phyloP scores from a whole-genome alignment of 30 jellyfish, hydroid and myxozoan species.

The Cassiopea xamachana region DNA sequence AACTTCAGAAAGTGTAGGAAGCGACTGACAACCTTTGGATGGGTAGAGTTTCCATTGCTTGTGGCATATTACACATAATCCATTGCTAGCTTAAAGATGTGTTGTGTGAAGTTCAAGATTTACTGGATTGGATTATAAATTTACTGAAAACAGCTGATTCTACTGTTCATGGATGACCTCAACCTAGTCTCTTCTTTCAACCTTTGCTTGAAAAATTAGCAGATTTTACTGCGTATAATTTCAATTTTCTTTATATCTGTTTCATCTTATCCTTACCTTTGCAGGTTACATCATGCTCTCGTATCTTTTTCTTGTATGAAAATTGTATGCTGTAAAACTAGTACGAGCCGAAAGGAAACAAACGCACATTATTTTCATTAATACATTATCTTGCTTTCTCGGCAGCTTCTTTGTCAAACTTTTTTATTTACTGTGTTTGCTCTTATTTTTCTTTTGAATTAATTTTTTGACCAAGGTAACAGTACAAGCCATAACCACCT shows the following conservation, averaged over 20 bases:
- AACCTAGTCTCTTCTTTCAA: neutral
- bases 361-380: too few relatives aligned
- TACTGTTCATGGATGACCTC: neutral
- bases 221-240: neutral
- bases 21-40: slow-evolving; percentile 88
- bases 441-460: neutral
- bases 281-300: slow-evolving; percentile 99
- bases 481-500: neutral
- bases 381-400: too few relatives aligned
- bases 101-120: too few relatives aligned
- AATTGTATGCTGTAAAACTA: neutral
- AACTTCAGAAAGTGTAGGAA: slow-evolving; percentile 96
- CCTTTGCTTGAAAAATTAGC: too few relatives aligned
- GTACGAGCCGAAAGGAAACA: neutral
- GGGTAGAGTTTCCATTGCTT: slow-evolving; percentile 67
- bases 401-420: too few relatives aligned
- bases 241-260: neutral
- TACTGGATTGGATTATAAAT: neutral
- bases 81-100: too few relatives aligned
- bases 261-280: neutral
- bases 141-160: neutral
- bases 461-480: neutral
- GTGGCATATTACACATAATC: too few relatives aligned
- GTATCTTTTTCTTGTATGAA: slow-evolving; percentile 76
- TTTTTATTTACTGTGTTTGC: too few relatives aligned